Evolutionary conservation across 1,140 invertebrate species (phyloP), one percentile per base, ranked within the genome.

Genomic region (Protaetia brevitarsis): DNA sequence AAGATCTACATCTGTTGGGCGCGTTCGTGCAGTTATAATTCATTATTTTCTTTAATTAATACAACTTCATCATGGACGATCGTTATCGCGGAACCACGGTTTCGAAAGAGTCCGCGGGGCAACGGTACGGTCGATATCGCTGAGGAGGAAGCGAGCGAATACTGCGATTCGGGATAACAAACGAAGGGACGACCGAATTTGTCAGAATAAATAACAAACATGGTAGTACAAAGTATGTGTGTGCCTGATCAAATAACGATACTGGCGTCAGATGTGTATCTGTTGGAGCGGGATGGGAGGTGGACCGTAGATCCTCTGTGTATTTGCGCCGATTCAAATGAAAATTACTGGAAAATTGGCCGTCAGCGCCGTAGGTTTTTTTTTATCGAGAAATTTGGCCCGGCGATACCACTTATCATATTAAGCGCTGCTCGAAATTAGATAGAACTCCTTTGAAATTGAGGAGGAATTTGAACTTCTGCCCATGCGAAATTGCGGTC

Each of bases 301-400:
- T 26, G 41, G 26, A n/a, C n/a, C n/a, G n/a, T n/a, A n/a, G n/a
- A n/a, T n/a, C n/a, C 26, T 51, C 41, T 23, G 41, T 51, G 21
- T 51, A 51, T 10, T 51, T n/a, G n/a, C 41, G 41, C 26, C 41
- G 41, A 51, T 51, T 51, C 41, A 23, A 51, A 51, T 51, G 41
- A 51, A 51, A 51, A 51, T 51, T 51, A 51, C 16, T 51, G 41
- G 41, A 51, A 51, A 51, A 51, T 51, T 51, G 41, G 41, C 41
- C 19, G 41, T 51, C 41, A 51, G 19, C 3, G 5, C 19, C 41
- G 16, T 51, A 51, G 2, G 13, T 5, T 19, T 51, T 51, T n/a
- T n/a, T 51, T 51, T 51, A 51, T 19, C n/a, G 13, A 23, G 6
- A 23, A 21, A 19, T 51, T 51, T 23, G n/a, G 41, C 10, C 23